Evolutionary conservation across 2,888 invertebrate genomes (phyloP), one percentile per base, ranked within the genome.

Genomic region (Epinotia demarniana): DNA sequence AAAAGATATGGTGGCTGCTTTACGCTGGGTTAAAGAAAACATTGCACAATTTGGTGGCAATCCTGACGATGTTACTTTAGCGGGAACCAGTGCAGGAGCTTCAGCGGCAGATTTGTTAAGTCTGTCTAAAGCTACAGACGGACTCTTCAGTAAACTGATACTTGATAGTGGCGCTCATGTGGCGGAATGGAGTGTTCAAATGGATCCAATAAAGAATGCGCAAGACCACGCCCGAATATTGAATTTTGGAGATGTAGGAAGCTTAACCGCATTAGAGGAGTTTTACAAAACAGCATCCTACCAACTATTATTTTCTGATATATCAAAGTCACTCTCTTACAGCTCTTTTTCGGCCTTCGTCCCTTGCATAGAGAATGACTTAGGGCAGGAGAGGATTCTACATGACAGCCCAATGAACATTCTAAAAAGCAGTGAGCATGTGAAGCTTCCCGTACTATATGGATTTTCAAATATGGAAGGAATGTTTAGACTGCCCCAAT

Each of bases 321-420:
- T 39, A 33, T 18, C 53, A 11, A 0, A 1, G 1, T 1, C 39
- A 3, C 0, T 1, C 3, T 53, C 39, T 33, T 18, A 49, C 8
- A 18, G 33, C 18, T 1, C 16, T 19, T 49, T 61, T 60, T 33
- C 62, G 0, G n/a, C 1, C 0, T 71, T 71, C 19, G 18, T 18
- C 11, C 70, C 70, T 19, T 71, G 70, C 27, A 49, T 71, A 62
- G 70, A 71, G 18, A 71, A 53, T 8, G 43, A 57, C 18, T 13
- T 63, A 49, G 3, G 79, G 8, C 61, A 82, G 68, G 85, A 84
- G 64, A 80, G 74, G 57, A 86, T 90, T 76, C 77, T 90, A 0
- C 77, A 81, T 1, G 86, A 88, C 55, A 79, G 81, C 39, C 89
- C 90, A 9, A 68, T 83, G 0, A 81, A 80, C 75, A 85, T 87